A percentile compares a stretch with the other conserved stretches of the same genome.
Conservation (phyloP, 2,888 invertebrate genomes). For the Smittia aterrima region DNA sequence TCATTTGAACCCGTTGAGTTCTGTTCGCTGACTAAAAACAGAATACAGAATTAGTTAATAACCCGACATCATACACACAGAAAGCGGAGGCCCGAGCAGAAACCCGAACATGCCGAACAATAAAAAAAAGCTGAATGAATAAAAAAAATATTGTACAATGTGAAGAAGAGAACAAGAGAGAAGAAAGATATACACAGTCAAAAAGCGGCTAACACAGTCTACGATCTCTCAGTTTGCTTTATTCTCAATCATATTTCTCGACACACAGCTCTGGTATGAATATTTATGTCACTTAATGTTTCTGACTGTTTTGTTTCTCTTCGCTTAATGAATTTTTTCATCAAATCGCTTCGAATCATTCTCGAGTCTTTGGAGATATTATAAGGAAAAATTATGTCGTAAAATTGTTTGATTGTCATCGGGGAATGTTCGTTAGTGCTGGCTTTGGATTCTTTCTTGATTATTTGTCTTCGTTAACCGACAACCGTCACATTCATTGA, state of each 20-base stretch:
- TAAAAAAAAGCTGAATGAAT: slow-evolving; percentile 38
- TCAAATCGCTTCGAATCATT: background rate
- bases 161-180: slow-evolving; percentile 25
- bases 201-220: background rate
- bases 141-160: slow-evolving; percentile 30
- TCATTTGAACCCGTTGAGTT: slow-evolving; percentile 41
- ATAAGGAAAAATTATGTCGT: slow-evolving; percentile 23
- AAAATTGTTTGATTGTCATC: background rate
- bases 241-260: slow-evolving; percentile 37
- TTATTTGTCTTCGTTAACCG: too few species aligned
- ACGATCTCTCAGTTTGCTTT: slow-evolving; percentile 17
- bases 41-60: slow-evolving; percentile 42
- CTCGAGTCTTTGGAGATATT: background rate
- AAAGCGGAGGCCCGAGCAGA: slow-evolving; percentile 29
- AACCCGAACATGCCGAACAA: slow-evolving; percentile 41
- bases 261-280: slow-evolving; percentile 11
- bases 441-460: too few species aligned
- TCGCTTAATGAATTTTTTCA: slow-evolving; percentile 1
- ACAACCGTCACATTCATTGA: too few species aligned
- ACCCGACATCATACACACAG: slow-evolving; percentile 40
- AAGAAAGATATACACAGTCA: slow-evolving; percentile 22
- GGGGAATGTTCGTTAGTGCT: too few species aligned
- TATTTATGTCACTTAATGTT: slow-evolving; percentile 10
- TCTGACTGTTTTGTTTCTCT: background rate
- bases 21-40: slow-evolving; percentile 40